phyloP scores from a whole-genome alignment of 2,797 vertebrate genomes.

The Carapus acus region DNA sequence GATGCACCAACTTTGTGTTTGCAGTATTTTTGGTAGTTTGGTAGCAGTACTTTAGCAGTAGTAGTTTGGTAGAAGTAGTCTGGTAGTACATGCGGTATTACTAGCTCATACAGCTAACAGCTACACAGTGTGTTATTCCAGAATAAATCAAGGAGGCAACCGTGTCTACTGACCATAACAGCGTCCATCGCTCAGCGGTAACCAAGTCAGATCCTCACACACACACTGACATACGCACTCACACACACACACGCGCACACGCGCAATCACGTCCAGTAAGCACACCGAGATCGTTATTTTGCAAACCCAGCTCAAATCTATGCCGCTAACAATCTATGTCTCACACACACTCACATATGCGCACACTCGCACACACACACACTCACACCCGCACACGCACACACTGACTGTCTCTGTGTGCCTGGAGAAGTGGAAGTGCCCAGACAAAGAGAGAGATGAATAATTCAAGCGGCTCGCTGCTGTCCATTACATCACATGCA shows the following conservation, averaged over 20 bases:
- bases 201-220: conserved; percentile 21
- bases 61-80: no score
- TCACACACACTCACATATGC: conserved; percentile 7
- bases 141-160: no score
- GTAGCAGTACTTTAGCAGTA: no score
- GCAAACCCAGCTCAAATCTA: conserved; percentile 45
- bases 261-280: conserved; percentile 25
- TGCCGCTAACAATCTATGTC: conserved; percentile 33
- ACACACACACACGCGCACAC: no score
- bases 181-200: conserved; percentile 35
- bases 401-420: conserved; percentile 50
- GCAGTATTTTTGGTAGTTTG: no score
- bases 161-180: neutral
- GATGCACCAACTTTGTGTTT: no score
- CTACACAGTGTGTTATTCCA: no score
- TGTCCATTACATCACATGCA: conserved; percentile 78
- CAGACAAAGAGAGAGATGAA: conserved; percentile 73
- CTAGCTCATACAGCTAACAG: no score
- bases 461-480: conserved; percentile 70
- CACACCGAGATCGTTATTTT: conserved; percentile 41
- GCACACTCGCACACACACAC: conserved; percentile 17
- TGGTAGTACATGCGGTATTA: no score
- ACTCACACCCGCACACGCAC: conserved; percentile 8
- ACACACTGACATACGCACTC: no score
- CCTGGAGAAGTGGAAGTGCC: conserved; percentile 57